Base-by-base conservation (phyloP, 2,888 invertebrate genomes). In the Brachyopa scutellaris region DNA sequence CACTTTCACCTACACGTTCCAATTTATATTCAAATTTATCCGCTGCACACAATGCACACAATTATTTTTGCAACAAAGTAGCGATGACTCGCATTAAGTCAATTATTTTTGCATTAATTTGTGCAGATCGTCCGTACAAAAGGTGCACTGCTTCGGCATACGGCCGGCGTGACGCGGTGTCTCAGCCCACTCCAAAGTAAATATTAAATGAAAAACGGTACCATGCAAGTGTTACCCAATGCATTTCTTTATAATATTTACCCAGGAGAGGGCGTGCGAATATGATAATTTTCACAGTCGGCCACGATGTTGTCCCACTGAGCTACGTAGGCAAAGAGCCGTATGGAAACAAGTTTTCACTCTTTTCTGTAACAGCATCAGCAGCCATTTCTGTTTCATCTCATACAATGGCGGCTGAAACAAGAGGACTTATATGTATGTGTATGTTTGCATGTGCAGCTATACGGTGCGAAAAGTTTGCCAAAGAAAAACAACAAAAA, bases 311-410 rank as follows among this genome's bases (percentile, higher is more conserved):
- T 33, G 33, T 53, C 29, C 38, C n/a, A 33, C 45, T 21, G 21
- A 23, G 13, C 13, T 2, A 11, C 11, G 9, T 15, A 21, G 9
- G 61, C 33, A 13, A 31, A 38, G 26, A 38, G 36, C 33, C 31
- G 33, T 23, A n/a, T 49, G n/a, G 45, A 29, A 59, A 51, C 57
- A 40, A 59, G 66, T 66, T 66, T 59, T 21, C 26, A 13, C 5
- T 61, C 13, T 49, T 57, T 17, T n/a, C n/a, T 13, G 17, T 29
- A n/a, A 26, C 17, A 19, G 5, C 36, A n/a, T n/a, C n/a, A 61
- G 76, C 76, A 76, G 76, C 80, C 80, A 82, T 82, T 76, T 70
- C 64, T 76, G 36, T 53, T 70, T 77, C 17, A 53, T 45, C 47
- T 53, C 26, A 53, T 38, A 66, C 59, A 77, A 82, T 82, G 80